Base-by-base conservation (phyloP, 2,113 vertebrate species). In the Siniperca chuatsi region DNA sequence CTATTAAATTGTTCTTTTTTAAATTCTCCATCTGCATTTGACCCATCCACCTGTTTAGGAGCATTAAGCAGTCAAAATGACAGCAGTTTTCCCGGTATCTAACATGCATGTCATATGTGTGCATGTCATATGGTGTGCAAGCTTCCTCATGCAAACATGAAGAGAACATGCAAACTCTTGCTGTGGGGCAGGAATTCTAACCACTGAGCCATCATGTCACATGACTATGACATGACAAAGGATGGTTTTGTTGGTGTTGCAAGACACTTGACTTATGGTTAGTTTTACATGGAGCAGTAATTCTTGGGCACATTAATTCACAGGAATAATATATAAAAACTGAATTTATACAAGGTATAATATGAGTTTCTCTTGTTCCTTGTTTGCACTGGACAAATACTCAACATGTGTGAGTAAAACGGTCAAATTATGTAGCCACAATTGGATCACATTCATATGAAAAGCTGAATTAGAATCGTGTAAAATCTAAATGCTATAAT, bases 351-450 rank as follows among this genome's bases (percentile, higher is more conserved):
- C 11, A 0, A 21, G 16, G 0, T 33, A 52, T 66, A 42, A n/a
- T 5, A 1, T 67, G 46, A 25, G 11, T 11, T 16, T 55, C 6
- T 29, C 0, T 42, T 67, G 4, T 55, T 42, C 40, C n/a, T 46
- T 46, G n/a, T 67, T 67, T 55, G n/a, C 20, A 69, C 40, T 33
- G n/a, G n/a, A n/a, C 20, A 57, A 58, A 69, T 46, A 78, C n/a
- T 42, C 6, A 69, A 29, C 29, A 29, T 57, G 42, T 35, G 18
- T 70, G 25, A 67, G n/a, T 77, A 35, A n/a, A 62, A 44, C 2
- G 1, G 13, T 69, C 29, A 54, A 23, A 54, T 52, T 9, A 11
- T 37, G 48, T 35, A 20, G 4, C 25, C 25, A 62, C 21, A 16
- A 55, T 21, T 66, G 44, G n/a, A 48, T 48, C 7, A 48, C n/a